Evolutionary conservation across 1,140 invertebrate species (phyloP).

Genomic region (Asobara japonica): DNA sequence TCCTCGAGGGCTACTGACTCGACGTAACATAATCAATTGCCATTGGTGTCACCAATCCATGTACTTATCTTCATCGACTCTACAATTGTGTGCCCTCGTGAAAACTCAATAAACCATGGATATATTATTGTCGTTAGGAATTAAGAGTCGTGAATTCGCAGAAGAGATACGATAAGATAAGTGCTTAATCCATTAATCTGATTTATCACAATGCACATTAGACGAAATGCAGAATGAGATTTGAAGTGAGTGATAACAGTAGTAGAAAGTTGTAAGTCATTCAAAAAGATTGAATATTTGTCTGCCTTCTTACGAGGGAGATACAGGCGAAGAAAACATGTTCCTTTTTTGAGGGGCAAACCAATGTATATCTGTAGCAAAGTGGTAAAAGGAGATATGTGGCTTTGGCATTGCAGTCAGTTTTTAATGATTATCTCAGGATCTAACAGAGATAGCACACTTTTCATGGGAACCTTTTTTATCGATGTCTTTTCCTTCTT

Average conservation of each 20-base stretch:
- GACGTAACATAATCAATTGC: not conserved
- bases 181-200: not conserved
- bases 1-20: not conserved
- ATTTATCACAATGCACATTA: not conserved
- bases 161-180: not conserved
- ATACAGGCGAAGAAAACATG: too few relatives aligned
- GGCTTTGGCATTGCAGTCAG: too few relatives aligned
- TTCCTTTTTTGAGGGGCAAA: too few relatives aligned
- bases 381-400: too few relatives aligned
- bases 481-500: too few relatives aligned
- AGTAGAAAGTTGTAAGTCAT: not conserved
- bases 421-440: too few relatives aligned
- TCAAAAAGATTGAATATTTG: too few relatives aligned
- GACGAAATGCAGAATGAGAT: not conserved
- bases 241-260: not conserved
- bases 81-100: not conserved
- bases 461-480: too few relatives aligned
- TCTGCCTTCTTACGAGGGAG: too few relatives aligned
- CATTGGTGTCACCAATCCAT: not conserved
- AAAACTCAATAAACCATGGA: not conserved
- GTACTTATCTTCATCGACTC: not conserved
- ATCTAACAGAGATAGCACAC: too few relatives aligned
- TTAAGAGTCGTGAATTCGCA: not conserved
- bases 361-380: too few relatives aligned
- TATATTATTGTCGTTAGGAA: not conserved